Conservation (phyloP, 2,113 vertebrate genomes). For the Phocoena sinus region DNA sequence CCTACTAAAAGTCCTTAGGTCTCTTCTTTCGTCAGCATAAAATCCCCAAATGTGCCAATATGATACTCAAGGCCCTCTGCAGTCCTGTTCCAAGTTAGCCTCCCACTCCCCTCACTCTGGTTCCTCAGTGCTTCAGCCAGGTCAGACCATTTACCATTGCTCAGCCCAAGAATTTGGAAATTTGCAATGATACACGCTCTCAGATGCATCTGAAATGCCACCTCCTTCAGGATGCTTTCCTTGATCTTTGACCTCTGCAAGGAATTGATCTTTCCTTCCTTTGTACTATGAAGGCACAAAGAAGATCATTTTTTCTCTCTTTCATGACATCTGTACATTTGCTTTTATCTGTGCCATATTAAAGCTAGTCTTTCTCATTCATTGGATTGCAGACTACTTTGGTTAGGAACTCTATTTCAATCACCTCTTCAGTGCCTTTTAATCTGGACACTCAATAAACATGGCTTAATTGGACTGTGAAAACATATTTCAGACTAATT, state of each 20-base stretch:
- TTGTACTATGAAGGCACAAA: constrained; percentile 4
- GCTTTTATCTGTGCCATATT: neutral
- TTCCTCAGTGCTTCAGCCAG: neutral
- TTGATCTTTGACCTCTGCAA: neutral
- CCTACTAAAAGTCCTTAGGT: neutral
- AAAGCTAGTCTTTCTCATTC: neutral
- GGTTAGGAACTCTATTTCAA: neutral
- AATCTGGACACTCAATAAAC: neutral
- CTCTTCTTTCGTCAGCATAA: neutral
- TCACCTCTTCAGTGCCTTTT: neutral
- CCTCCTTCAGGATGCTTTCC: neutral
- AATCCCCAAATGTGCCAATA: neutral
- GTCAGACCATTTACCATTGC: neutral
- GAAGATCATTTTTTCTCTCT: neutral
- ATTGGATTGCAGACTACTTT: neutral
- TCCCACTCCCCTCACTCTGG: neutral
- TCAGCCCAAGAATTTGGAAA: neutral
- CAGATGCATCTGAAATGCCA: neutral
- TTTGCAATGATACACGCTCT: neutral
- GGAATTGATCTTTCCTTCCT: neutral
- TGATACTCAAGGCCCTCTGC: neutral
- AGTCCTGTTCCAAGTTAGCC: neutral
- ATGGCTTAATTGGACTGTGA: neutral
- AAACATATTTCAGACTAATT: constrained; percentile 17
- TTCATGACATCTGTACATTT: neutral